phyloP scores from a whole-genome alignment of 1,140 invertebrate species.

The Leptestheria dahalacensis region DNA sequence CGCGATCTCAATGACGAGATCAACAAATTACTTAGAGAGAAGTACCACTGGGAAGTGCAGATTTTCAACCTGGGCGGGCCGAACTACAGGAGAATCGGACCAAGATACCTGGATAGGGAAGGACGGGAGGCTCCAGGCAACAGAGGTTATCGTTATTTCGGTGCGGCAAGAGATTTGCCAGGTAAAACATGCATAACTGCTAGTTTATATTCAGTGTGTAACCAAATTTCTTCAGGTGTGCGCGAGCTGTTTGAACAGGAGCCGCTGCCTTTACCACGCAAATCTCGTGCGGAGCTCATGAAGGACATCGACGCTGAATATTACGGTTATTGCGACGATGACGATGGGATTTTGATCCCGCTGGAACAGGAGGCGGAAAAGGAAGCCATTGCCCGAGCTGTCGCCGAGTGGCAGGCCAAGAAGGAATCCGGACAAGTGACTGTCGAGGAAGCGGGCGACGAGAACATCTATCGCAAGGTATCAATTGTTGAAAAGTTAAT shows the following conservation, averaged over 20 bases:
- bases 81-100: slow-evolving; percentile 81
- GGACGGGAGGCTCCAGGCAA: slow-evolving; percentile 95
- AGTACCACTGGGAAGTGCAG: slow-evolving; percentile 92
- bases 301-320: slow-evolving; percentile 96
- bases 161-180: slow-evolving; percentile 94
- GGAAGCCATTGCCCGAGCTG: slow-evolving; percentile 30
- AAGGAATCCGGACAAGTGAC: slow-evolving; percentile 26
- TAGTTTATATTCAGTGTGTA: no score
- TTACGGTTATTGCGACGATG: slow-evolving; percentile 96
- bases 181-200: slow-evolving; percentile 29
- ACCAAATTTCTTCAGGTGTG: slow-evolving; percentile 48
- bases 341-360: slow-evolving; percentile 86
- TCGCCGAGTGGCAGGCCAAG: slow-evolving; percentile 32
- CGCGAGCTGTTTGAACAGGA: slow-evolving; percentile 94
- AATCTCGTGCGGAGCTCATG: slow-evolving; percentile 92
- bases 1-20: slow-evolving; percentile 98
- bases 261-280: slow-evolving; percentile 67
- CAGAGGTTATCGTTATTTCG: slow-evolving; percentile 98
- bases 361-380: slow-evolving; percentile 70
- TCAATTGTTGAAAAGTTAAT: no score
- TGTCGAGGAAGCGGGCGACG: slow-evolving; percentile 6
- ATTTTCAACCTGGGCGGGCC: slow-evolving; percentile 90
- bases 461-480: slow-evolving; percentile 12
- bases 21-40: slow-evolving; percentile 89
- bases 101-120: slow-evolving; percentile 88